Conservation (phyloP, 30 jellyfish, hydroid and myxozoan genomes). For the Pseudorhiza aurosa region DNA sequence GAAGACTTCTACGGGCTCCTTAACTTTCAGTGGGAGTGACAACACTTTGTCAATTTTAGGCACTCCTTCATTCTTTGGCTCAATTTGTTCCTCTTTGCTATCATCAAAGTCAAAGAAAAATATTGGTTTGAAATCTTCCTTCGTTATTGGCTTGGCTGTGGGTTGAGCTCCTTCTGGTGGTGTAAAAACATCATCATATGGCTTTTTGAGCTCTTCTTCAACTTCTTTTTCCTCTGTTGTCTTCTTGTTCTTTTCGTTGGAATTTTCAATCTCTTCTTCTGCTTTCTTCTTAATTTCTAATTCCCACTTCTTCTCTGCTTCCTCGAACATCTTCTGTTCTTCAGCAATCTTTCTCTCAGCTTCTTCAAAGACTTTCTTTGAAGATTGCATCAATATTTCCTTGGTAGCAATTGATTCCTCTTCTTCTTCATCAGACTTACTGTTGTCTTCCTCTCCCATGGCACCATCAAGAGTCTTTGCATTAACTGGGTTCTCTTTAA, state of each 20-base stretch:
- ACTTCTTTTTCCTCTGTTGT: slow-evolving; percentile 25
- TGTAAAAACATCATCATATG: slow-evolving; percentile 11
- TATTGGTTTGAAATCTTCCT: slow-evolving; percentile 31
- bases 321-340: slow-evolving; percentile 49
- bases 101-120: slow-evolving; percentile 34
- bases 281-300: slow-evolving; percentile 47
- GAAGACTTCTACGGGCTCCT: slow-evolving; percentile 49
- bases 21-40: slow-evolving; percentile 33
- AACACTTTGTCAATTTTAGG: slow-evolving; percentile 19
- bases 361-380: neutral
- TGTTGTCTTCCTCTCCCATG: slow-evolving; percentile 23
- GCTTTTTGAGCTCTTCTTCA: slow-evolving; percentile 36
- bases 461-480: slow-evolving; percentile 10
- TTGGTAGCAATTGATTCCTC: slow-evolving; percentile 45
- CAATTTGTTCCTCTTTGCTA: neutral
- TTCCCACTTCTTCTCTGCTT: slow-evolving; percentile 69
- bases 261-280: slow-evolving; percentile 10
- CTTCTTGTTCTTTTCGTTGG: slow-evolving; percentile 13
- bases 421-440: slow-evolving; percentile 31
- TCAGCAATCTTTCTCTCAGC: slow-evolving; percentile 9
- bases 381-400: neutral
- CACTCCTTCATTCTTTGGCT: neutral
- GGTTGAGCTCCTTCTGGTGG: slow-evolving; percentile 17
- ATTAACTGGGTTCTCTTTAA: slow-evolving; percentile 4
- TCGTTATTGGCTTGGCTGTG: slow-evolving; percentile 17